phyloP scores from a whole-genome alignment of 2,797 vertebrate genomes.

The Echeneis naucrates region DNA sequence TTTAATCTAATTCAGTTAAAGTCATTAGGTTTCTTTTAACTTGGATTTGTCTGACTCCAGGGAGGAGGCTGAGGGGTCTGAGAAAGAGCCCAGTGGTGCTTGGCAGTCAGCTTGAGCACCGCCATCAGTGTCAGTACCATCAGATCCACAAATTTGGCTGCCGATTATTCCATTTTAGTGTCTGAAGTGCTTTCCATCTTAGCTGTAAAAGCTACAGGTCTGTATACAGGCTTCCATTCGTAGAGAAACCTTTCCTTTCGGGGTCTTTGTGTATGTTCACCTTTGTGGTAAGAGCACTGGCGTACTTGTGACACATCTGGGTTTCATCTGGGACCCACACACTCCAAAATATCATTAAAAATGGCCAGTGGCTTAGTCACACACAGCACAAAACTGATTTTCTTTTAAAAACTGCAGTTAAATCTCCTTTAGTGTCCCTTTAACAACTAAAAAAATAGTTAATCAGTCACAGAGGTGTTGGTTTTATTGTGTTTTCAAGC shows the following conservation, averaged over 20 bases:
- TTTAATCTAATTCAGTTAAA: conserved; percentile 72
- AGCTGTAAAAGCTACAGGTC: not conserved
- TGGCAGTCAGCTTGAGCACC: not conserved
- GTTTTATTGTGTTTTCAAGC: not conserved
- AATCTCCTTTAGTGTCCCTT: not conserved
- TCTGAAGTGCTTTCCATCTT: conserved; percentile 7
- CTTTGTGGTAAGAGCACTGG: conserved; percentile 20
- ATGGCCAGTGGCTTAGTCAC: not conserved
- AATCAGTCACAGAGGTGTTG: conserved; percentile 43
- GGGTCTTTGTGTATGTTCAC: conserved; percentile 5
- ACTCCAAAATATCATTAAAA: not conserved
- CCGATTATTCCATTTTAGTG: conserved; percentile 41
- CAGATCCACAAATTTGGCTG: conserved; percentile 4
- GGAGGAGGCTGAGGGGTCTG: conserved; percentile 24
- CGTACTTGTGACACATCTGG: conserved; percentile 17
- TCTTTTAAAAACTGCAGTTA: not conserved
- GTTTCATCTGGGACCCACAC: conserved; percentile 26
- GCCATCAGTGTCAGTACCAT: conserved; percentile 23
- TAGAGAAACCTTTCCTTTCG: conserved; percentile 2
- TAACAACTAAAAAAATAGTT: conserved; percentile 24
- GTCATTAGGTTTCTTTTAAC: conserved; percentile 63
- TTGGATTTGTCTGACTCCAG: conserved; percentile 56
- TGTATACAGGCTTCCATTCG: conserved; percentile 12
- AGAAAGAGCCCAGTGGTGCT: conserved; percentile 14
- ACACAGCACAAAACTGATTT: not conserved